A percentile compares a stretch with the other conserved stretches of the same genome.
These are phyloP conservation scores for Macroteleia sp. DNA, from an alignment of 2,888 invertebrate species.

Conservation along the genomic window DNA sequence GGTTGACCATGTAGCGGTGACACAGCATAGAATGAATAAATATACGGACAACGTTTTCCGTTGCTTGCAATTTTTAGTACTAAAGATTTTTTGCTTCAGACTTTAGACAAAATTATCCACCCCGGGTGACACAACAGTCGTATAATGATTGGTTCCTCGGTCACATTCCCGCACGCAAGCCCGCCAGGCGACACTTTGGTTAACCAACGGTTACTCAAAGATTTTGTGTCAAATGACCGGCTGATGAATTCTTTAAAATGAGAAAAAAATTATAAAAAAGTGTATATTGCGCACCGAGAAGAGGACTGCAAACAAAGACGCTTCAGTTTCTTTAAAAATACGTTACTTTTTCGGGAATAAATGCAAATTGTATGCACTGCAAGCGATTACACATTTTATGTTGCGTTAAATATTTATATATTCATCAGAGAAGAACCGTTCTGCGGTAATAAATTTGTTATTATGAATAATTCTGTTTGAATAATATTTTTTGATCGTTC, in stretches of 20 bases:
- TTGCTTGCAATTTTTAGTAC: conserved; percentile 26
- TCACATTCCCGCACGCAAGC: conserved; percentile 82
- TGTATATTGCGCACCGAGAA: conserved; percentile 37
- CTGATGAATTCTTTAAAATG: conserved; percentile 45
- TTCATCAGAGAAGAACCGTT: conserved; percentile 8
- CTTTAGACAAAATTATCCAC: conserved; percentile 80
- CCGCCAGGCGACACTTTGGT: conserved; percentile 82
- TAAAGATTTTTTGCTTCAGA: conserved; percentile 60
- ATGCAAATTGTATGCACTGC: conserved; percentile 42
- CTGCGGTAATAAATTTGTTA: conserved; percentile 24
- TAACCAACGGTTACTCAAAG: conserved; percentile 78
- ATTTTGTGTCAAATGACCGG: conserved; percentile 57
- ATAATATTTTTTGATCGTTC: not conserved
- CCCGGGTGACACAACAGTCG: conserved; percentile 80
- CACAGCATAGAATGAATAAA: conserved; percentile 29
- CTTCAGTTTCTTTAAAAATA: conserved; percentile 51
- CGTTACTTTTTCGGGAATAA: conserved; percentile 55
- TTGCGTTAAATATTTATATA: conserved; percentile 40
- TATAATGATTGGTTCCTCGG: conserved; percentile 75
- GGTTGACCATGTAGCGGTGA: conserved; percentile 23
- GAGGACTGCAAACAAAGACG: conserved; percentile 52
- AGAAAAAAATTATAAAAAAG: conserved; percentile 31
- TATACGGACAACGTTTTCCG: conserved; percentile 13
- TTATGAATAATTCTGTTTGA: conserved; percentile 24
- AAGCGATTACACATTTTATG: conserved; percentile 42